phyloP scores from a whole-genome alignment of 2,113 vertebrate species.

The Antennarius striatus region DNA sequence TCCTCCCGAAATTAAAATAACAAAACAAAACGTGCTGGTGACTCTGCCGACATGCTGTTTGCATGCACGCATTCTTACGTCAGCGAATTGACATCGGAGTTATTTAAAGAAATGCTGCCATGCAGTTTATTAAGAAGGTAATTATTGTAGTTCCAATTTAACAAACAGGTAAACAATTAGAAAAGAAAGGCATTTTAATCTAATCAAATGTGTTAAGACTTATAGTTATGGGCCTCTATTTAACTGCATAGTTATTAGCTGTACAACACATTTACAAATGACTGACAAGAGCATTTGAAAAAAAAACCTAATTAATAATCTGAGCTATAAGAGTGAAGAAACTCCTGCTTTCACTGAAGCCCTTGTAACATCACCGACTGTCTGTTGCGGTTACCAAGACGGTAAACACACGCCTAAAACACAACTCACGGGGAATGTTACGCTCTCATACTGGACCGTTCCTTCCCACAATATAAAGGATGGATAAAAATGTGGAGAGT shows the following conservation, averaged over 20 bases:
- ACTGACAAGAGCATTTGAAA: conserved; percentile 26
- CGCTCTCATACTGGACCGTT: conserved; percentile 9
- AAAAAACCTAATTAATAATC: conserved; percentile 26
- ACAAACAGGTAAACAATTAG: conserved; percentile 44
- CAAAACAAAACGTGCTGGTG: conserved; percentile 40
- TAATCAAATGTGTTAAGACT: conserved; percentile 64
- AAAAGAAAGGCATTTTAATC: conserved; percentile 62
- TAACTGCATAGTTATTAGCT: conserved; percentile 70
- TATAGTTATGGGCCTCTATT: conserved; percentile 59
- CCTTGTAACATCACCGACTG: conserved; percentile 42
- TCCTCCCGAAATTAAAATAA: too few relatives aligned
- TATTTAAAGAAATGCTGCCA: conserved; percentile 37
- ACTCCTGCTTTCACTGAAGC: conserved; percentile 46
- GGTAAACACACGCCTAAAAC: conserved; percentile 11
- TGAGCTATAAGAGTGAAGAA: conserved; percentile 36
- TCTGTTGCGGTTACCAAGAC: conserved; percentile 23
- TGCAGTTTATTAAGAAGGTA: conserved; percentile 39
- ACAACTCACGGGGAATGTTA: conserved; percentile 42
- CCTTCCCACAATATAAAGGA: too few relatives aligned
- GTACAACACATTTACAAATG: conserved; percentile 60
- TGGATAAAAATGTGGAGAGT: conserved; percentile 12
- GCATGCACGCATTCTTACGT: conserved; percentile 50
- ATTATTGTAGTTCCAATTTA: conserved; percentile 29
- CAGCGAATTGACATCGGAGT: conserved; percentile 45
- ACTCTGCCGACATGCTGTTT: conserved; percentile 40